These are phyloP conservation scores for Hipposideros armiger DNA, from an alignment of 2,113 vertebrate species.

Conservation along the genomic window DNA sequence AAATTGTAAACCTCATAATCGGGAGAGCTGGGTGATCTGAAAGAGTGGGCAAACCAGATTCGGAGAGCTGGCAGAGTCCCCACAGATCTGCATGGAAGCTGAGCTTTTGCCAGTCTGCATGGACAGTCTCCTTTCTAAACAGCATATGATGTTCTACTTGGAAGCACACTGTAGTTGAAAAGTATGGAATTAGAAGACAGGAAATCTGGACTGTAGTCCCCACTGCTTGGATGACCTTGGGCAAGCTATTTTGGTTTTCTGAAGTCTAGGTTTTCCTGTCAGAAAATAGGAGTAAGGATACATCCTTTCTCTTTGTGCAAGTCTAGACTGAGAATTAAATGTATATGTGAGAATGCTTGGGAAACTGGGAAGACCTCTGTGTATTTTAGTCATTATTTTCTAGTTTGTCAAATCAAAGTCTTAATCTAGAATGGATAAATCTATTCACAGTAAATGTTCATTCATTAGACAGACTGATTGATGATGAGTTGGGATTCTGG, in stretches of 20 bases:
- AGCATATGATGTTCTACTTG: background rate
- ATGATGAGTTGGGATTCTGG: conserved; percentile 73
- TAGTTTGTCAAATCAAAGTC: conserved; percentile 63
- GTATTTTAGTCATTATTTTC: conserved; percentile 51
- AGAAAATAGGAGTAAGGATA: background rate
- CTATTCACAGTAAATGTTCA: conserved; percentile 69
- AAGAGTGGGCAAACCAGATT: background rate
- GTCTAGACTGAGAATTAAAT: conserved; percentile 4
- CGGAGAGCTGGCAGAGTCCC: background rate
- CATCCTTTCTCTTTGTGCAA: background rate
- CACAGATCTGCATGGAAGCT: background rate
- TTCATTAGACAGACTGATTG: conserved; percentile 71
- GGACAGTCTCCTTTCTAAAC: conserved; percentile 1
- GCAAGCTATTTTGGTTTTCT: background rate
- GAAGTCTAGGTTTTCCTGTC: background rate
- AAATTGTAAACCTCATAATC: conserved; percentile 51
- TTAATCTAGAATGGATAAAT: conserved; percentile 63
- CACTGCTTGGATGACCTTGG: background rate
- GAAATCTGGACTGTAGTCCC: background rate
- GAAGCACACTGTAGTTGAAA: background rate
- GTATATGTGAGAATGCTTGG: background rate
- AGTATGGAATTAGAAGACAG: conserved; percentile 22
- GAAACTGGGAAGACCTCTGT: background rate
- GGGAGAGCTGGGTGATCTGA: background rate
- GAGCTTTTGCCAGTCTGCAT: background rate